Conservation (phyloP, 2,113 vertebrate genomes). For the Noturus placidus region DNA sequence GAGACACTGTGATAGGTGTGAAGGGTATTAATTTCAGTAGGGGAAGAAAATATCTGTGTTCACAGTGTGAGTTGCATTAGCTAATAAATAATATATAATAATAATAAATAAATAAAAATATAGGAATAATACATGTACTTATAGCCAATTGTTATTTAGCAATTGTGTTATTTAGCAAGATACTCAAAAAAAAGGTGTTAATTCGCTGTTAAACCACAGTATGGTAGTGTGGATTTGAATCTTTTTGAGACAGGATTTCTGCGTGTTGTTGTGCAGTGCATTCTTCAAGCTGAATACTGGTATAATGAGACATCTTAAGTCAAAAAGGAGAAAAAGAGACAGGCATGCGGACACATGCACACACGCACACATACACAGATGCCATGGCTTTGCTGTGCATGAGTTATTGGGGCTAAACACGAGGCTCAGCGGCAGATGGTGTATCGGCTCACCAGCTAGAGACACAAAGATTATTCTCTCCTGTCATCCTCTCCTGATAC, state of each 20-base stretch:
- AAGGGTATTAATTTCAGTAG: background rate
- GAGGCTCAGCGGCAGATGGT: constrained; percentile 45
- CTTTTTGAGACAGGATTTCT: background rate
- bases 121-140: background rate
- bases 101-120: background rate
- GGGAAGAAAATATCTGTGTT: background rate
- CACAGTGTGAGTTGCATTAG: too few species aligned
- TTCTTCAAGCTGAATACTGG: background rate
- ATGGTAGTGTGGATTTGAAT: background rate
- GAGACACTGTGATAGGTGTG: background rate
- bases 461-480: constrained; percentile 45
- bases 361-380: constrained; percentile 15
- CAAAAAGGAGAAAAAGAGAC: background rate
- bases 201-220: background rate
- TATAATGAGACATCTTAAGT: background rate
- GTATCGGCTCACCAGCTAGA: constrained; percentile 25
- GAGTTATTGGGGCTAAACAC: constrained; percentile 52
- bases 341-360: background rate
- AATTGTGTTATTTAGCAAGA: background rate
- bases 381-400: constrained; percentile 32
- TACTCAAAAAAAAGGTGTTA: background rate
- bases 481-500: background rate
- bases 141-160: background rate
- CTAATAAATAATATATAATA: background rate
- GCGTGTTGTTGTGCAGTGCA: background rate